A percentile compares a stretch with the other conserved stretches of the same genome.
Evolutionary conservation across 2,888 invertebrate genomes (phyloP).

Genomic region (Habrosyne pyritoides): DNA sequence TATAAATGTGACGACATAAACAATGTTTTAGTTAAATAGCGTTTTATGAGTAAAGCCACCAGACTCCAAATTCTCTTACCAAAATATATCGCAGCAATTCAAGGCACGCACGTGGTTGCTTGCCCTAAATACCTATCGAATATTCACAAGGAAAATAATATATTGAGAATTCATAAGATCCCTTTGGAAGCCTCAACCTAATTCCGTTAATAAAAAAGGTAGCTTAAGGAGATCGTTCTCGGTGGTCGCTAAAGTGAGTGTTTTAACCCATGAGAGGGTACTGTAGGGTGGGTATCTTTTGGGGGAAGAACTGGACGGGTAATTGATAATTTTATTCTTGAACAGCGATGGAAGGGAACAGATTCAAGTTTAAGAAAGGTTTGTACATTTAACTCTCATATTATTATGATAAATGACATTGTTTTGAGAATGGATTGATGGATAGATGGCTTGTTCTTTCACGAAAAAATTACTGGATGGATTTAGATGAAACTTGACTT

Average conservation of each 20-base stretch:
- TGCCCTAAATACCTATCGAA: neutral
- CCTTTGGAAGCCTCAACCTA: conserved; percentile 1
- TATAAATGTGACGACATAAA: too few relatives aligned
- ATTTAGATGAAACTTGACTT: too few relatives aligned
- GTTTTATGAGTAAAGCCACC: too few relatives aligned
- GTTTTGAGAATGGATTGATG: too few relatives aligned
- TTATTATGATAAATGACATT: too few relatives aligned
- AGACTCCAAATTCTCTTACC: neutral
- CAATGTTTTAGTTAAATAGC: too few relatives aligned
- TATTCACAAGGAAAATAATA: neutral
- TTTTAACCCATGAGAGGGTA: neutral
- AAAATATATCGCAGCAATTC: neutral
- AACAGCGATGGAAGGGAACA: too few relatives aligned
- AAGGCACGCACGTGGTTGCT: neutral
- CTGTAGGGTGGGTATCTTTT: neutral
- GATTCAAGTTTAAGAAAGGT: too few relatives aligned
- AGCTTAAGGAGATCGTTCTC: neutral
- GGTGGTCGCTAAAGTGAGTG: neutral
- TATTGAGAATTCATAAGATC: neutral
- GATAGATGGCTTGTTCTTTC: too few relatives aligned
- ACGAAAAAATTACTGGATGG: too few relatives aligned
- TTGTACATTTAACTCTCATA: too few relatives aligned
- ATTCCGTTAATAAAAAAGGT: conserved; percentile 1
- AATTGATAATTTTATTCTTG: neutral
- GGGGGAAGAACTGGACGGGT: neutral